A percentile compares a stretch with the other conserved stretches of the same genome.
These are phyloP conservation scores for Lepidurus arcticus DNA, from an alignment of 1,140 invertebrate species.

Conservation along the genomic window DNA sequence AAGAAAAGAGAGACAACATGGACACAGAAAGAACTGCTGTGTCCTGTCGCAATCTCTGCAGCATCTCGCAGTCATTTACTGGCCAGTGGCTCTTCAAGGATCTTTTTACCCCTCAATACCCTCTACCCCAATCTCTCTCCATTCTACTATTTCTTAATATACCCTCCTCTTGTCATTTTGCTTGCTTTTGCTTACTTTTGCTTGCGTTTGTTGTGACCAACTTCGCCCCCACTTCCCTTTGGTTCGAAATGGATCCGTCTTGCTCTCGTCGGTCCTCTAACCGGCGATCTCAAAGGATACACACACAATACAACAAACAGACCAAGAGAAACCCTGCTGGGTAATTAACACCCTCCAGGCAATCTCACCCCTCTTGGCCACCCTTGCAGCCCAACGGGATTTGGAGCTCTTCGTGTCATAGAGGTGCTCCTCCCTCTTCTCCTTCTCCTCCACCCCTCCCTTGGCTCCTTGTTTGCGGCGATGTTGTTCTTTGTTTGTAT, in stretches of 20 bases:
- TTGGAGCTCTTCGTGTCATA: background rate
- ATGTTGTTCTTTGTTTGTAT: background rate
- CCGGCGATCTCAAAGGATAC: too few species aligned
- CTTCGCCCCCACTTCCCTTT: too few species aligned
- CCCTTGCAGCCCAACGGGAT: background rate
- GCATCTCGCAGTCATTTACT: constrained; percentile 4
- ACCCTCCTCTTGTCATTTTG: too few species aligned
- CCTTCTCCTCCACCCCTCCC: background rate
- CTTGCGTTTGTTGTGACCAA: too few species aligned
- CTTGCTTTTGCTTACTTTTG: too few species aligned
- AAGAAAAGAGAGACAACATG: background rate
- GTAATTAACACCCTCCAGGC: background rate
- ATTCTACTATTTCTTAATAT: too few species aligned
- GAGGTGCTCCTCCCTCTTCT: background rate
- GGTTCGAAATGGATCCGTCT: too few species aligned
- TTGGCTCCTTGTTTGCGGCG: background rate
- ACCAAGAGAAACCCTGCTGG: background rate
- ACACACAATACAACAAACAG: background rate
- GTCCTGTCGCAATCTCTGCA: background rate
- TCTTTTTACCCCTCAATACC: too few species aligned
- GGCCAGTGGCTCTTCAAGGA: background rate
- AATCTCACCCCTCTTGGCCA: background rate
- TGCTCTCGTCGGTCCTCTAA: too few species aligned
- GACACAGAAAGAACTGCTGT: background rate
- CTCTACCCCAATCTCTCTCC: too few species aligned